Conservation (phyloP, 2,113 vertebrate species). For the Crotalus helleri region DNA sequence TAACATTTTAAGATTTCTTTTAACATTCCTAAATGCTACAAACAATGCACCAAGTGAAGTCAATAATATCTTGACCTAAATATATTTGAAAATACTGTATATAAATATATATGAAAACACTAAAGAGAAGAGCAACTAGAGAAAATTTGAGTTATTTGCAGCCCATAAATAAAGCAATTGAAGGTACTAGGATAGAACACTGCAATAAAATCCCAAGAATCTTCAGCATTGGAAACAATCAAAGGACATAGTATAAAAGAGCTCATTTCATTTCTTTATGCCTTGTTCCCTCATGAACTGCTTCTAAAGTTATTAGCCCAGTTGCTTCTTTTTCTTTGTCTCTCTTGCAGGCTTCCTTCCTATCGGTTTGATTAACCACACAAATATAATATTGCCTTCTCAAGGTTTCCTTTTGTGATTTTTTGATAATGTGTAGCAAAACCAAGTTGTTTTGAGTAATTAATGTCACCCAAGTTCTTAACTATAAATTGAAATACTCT, state of each 20-base stretch:
- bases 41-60: neutral
- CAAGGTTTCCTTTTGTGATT: slow-evolving; percentile 26
- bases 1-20: neutral
- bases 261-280: neutral
- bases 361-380: slow-evolving; percentile 13
- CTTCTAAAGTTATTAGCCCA: neutral
- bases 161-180: neutral
- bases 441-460: slow-evolving; percentile 38
- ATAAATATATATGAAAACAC: neutral
- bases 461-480: slow-evolving; percentile 21
- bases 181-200: neutral
- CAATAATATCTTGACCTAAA: neutral
- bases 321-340: neutral
- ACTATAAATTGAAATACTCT: neutral
- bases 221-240: neutral
- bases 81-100: neutral
- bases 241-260: neutral
- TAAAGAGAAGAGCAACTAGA: neutral
- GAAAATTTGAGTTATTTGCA: neutral
- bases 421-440: slow-evolving; percentile 32
- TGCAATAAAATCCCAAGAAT: neutral
- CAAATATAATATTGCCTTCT: slow-evolving; percentile 50
- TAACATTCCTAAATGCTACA: neutral
- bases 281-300: neutral
- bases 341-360: neutral